Percentiles rank a stretch among this genome's conserved stretches.
phyloP scores from a whole-genome alignment of 2,797 vertebrate species.

The Pangasius larnaudii region DNA sequence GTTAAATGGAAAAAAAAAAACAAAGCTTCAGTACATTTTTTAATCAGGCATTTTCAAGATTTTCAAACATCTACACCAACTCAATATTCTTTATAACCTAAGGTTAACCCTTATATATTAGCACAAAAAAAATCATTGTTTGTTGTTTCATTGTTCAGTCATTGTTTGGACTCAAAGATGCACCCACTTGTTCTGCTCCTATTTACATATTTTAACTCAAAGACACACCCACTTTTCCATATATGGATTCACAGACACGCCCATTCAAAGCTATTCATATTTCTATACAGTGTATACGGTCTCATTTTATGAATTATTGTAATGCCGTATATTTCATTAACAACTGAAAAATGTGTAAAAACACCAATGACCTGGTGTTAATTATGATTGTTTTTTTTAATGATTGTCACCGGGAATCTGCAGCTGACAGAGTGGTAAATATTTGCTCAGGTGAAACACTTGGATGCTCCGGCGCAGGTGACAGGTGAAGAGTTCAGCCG shows the following conservation, averaged over 20 bases:
- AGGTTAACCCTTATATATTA: no score
- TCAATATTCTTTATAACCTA: no score
- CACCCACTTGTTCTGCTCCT: neutral
- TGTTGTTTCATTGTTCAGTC: no score
- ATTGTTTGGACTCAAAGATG: no score
- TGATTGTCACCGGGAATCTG: no score
- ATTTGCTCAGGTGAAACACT: neutral
- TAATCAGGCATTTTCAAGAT: neutral
- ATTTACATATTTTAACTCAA: neutral
- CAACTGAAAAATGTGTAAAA: neutral
- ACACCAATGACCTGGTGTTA: neutral
- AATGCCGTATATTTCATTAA: neutral
- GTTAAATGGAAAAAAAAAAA: no score
- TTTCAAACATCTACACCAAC: neutral
- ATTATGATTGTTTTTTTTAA: neutral
- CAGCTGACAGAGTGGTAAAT: neutral
- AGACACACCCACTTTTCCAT: neutral
- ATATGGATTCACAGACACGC: neutral
- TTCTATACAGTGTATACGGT: neutral
- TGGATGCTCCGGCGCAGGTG: neutral
- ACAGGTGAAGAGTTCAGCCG: slow-evolving; percentile 11
- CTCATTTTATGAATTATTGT: neutral
- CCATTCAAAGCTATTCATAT: neutral
- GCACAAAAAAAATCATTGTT: no score
- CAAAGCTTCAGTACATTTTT: no score